These are phyloP conservation scores for Yponomeuta plumbellus DNA, from an alignment of 2,888 invertebrate species.

Conservation along the genomic window DNA sequence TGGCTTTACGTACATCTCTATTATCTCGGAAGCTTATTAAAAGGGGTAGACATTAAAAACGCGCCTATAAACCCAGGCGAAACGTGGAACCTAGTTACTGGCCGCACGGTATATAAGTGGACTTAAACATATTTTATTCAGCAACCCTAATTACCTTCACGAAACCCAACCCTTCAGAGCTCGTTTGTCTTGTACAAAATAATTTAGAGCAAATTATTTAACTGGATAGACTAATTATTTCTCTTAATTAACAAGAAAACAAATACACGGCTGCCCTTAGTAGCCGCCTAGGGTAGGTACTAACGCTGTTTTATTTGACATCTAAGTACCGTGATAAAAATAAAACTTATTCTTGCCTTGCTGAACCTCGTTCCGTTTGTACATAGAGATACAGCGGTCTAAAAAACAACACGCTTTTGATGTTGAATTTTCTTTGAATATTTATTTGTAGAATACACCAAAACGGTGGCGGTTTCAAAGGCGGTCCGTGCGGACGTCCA, in stretches of 20 bases:
- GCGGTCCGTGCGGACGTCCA: too few species aligned
- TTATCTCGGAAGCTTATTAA: neutral
- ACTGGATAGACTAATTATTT: constrained; percentile 8
- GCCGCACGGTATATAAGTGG: neutral
- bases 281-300: neutral
- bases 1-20: neutral
- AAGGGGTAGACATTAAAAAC: neutral
- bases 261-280: constrained; percentile 9
- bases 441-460: too few species aligned
- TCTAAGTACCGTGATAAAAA: neutral
- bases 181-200: constrained; percentile 13
- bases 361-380: too few species aligned
- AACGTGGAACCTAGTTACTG: neutral
- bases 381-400: too few species aligned
- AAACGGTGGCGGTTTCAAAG: too few species aligned
- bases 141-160: neutral
- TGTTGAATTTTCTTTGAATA: too few species aligned
- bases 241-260: constrained; percentile 19
- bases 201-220: constrained; percentile 17
- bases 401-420: too few species aligned
- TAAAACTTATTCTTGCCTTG: neutral
- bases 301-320: neutral
- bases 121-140: constrained; percentile 10
- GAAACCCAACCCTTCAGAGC: constrained; percentile 3
- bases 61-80: neutral